Conservation (phyloP, 2,888 invertebrate genomes). For the Hyalella azteca region DNA sequence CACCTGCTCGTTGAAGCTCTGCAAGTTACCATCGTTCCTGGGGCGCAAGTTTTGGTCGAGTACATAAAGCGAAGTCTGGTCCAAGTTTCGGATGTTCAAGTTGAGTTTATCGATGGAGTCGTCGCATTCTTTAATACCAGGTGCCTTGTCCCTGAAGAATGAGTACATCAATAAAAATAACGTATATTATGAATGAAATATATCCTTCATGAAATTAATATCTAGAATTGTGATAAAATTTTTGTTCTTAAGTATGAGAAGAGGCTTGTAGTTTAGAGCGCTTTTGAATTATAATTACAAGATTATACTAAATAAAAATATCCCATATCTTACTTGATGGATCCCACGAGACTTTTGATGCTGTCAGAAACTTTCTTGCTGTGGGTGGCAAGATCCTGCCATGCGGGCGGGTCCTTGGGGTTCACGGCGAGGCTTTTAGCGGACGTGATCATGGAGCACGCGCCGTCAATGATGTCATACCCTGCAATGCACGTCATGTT, state of each 20-base stretch:
- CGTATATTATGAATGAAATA: too few relatives aligned
- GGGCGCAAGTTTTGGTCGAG: conserved; percentile 80
- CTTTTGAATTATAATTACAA: too few relatives aligned
- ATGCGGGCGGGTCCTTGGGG: conserved; percentile 89
- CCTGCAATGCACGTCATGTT: too few relatives aligned
- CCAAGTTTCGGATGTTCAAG: conserved; percentile 78
- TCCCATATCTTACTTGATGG: conserved; percentile 70
- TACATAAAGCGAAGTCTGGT: conserved; percentile 85
- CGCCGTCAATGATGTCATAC: conserved; percentile 78
- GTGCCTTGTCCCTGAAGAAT: conserved; percentile 87
- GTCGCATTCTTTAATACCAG: conserved; percentile 93
- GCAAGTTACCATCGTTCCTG: conserved; percentile 73
- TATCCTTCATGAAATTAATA: too few relatives aligned
- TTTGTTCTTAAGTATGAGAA: too few relatives aligned
- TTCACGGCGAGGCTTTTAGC: conserved; percentile 87
- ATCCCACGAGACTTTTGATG: conserved; percentile 90
- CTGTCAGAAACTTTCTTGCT: conserved; percentile 96
- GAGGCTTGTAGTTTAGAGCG: too few relatives aligned
- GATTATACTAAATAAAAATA: too few relatives aligned
- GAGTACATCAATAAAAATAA: too few relatives aligned
- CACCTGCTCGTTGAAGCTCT: conserved; percentile 79
- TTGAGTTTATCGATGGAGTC: conserved; percentile 79
- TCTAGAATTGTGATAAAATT: too few relatives aligned
- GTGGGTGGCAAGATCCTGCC: conserved; percentile 92
- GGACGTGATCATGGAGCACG: conserved; percentile 86